Conservation (phyloP, 2,113 vertebrate genomes). For the Psittacula cyanocephala region DNA sequence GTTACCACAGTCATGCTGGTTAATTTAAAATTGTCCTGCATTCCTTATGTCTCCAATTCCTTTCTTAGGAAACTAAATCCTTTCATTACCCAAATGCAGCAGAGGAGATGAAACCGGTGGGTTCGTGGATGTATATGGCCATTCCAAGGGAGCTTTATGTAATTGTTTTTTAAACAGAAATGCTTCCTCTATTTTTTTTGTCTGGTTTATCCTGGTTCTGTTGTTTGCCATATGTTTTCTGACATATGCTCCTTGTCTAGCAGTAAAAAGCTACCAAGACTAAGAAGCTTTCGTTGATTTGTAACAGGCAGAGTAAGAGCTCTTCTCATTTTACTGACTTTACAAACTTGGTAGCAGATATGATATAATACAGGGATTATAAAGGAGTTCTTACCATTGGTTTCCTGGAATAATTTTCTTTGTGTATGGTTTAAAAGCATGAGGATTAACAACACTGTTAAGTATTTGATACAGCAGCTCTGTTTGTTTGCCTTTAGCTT, state of each 20-base stretch:
- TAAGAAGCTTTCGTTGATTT: not conserved
- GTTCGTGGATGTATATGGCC: not conserved
- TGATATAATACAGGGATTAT: constrained; percentile 10
- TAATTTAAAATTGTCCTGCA: constrained; percentile 43
- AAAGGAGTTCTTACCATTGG: not conserved
- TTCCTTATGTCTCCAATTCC: constrained; percentile 32
- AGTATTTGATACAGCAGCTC: not conserved
- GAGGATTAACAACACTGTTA: constrained; percentile 16
- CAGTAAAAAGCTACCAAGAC: not conserved
- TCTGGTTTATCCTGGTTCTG: constrained; percentile 15
- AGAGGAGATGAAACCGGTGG: not conserved
- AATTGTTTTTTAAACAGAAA: constrained; percentile 63
- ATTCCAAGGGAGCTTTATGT: constrained; percentile 44
- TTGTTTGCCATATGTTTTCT: constrained; percentile 34
- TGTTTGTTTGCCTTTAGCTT: not conserved
- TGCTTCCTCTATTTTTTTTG: not conserved
- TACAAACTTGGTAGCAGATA: not conserved
- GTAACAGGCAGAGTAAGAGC: not conserved
- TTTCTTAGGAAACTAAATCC: constrained; percentile 52
- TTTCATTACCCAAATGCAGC: constrained; percentile 40
- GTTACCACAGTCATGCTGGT: constrained; percentile 46
- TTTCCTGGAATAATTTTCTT: constrained; percentile 34
- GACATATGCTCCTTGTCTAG: constrained; percentile 20
- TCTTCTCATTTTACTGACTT: constrained; percentile 1
- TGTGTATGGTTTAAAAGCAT: not conserved